Conservation (phyloP, 1,140 invertebrate species). For the Bombus confusus region DNA sequence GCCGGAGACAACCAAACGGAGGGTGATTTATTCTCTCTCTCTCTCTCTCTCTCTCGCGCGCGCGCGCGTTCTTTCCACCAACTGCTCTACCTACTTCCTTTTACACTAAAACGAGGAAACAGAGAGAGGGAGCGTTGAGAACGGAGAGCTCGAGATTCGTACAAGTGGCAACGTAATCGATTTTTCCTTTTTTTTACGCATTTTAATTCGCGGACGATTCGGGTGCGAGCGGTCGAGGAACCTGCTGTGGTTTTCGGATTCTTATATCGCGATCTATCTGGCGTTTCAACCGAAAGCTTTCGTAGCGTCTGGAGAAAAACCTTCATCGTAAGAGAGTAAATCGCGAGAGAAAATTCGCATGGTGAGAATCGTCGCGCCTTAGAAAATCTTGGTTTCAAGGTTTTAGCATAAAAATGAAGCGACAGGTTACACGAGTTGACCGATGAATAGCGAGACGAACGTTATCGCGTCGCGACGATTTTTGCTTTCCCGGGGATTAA, state of each 20-base stretch:
- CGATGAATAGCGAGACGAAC: too few relatives aligned
- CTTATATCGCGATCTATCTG: background rate
- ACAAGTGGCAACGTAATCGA: constrained; percentile 42
- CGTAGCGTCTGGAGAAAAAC: background rate
- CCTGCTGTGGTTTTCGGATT: background rate
- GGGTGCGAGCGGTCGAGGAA: background rate
- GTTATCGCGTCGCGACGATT: too few relatives aligned
- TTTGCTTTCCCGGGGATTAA: too few relatives aligned
- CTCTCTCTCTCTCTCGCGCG: too few relatives aligned
- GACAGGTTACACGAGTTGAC: too few relatives aligned
- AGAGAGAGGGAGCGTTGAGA: background rate
- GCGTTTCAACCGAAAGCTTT: background rate
- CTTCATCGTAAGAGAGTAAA: background rate
- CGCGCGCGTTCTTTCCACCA: background rate
- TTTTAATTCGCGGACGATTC: background rate
- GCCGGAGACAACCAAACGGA: constrained; percentile 60
- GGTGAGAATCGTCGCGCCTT: too few relatives aligned
- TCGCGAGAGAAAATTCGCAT: background rate
- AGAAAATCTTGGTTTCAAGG: too few relatives aligned
- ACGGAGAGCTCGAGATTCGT: constrained; percentile 26
- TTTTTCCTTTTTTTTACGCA: background rate
- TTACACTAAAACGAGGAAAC: constrained; percentile 30
- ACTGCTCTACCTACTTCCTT: constrained; percentile 3
- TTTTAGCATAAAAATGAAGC: too few relatives aligned
- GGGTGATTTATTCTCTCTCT: constrained; percentile 61